Evolutionary conservation across 2,113 vertebrate species (phyloP).

Genomic region (Morphnarchus princeps): DNA sequence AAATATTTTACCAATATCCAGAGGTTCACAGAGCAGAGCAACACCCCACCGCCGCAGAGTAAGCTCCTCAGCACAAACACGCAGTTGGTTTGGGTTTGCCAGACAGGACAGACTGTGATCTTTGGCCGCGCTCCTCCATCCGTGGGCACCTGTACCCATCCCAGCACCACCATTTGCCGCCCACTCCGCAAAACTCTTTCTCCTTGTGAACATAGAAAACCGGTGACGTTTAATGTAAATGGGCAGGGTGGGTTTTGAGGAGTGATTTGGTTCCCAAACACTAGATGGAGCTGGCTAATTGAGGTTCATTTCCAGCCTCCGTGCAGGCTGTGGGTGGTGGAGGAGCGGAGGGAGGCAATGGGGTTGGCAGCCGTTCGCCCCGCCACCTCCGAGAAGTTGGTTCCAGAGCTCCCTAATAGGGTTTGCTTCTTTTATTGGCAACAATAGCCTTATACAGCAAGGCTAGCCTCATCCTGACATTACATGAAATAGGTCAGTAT

Average conservation of each 20-base stretch:
- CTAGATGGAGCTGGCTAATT: slow-evolving; percentile 73
- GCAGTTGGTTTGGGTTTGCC: rapidly evolving
- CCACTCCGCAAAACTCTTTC: rapidly evolving
- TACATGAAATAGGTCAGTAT: slow-evolving; percentile 73
- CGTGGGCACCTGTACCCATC: rapidly evolving
- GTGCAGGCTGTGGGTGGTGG: neutral
- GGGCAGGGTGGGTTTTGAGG: neutral
- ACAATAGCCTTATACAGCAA: slow-evolving; percentile 68
- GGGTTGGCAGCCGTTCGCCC: neutral
- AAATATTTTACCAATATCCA: neutral
- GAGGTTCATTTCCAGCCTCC: slow-evolving; percentile 44
- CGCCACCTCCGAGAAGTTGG: slow-evolving; percentile 35
- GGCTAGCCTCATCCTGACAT: slow-evolving; percentile 65
- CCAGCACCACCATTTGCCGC: rapidly evolving
- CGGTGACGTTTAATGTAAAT: rapidly evolving
- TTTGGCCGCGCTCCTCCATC: neutral
- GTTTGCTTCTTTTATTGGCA: slow-evolving; percentile 47
- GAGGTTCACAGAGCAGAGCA: neutral
- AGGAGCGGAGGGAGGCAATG: neutral
- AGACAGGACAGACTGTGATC: neutral
- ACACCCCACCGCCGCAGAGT: neutral
- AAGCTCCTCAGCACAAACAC: neutral
- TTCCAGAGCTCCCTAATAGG: slow-evolving; percentile 41
- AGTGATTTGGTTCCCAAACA: slow-evolving; percentile 62
- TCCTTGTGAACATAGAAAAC: rapidly evolving